Evolutionary conservation across 2,113 vertebrate genomes (phyloP), one percentile per base, ranked within the genome.

Genomic region (Perca schrenkii): DNA sequence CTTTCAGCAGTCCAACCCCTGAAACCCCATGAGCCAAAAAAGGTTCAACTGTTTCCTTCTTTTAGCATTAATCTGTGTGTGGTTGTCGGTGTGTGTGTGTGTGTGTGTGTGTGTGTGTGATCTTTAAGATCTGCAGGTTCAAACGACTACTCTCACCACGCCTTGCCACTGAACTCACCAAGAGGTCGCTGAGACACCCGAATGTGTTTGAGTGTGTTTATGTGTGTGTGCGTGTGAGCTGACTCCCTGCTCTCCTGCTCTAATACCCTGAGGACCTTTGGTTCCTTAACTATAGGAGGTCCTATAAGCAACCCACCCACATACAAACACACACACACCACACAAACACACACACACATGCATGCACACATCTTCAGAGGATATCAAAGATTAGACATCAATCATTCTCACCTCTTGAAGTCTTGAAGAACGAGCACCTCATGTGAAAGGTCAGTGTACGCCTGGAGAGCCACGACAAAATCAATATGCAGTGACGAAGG

Each of bases 251-350:
- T 92, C 89, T 91, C 81, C 85, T 79, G 79, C 88, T 90, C 88
- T 94, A 93, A 94, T 94, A 93, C 90, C 91, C 90, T 31, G 79
- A 93, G 88, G 92, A 93, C 93, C 93, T 94, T 94, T 94, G 91
- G 93, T 92, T 93, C 83, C 83, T 91, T 86, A 90, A 82, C 92
- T 57, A 60, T 88, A 80, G 93, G 93, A 85, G 91, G 90, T 90
- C 89, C 80, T 80, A 82, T 80, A 82, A 91, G 84, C 85, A 89
- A 82, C 85, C 46, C n/a, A 67, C 80, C 60, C 25, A 80, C 50
- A 79, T 46, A 50, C 40, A 46, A 28, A 28, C 28, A 28, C 28
- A 28, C 28, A 2, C 28, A 28, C 28, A 28, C 28, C 28, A 28
- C 75, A 67, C 53, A 74, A 66, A 64, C 56, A 58, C 58, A 57